A percentile compares a stretch with the other conserved stretches of the same genome.
These are phyloP conservation scores for Orchesella flavescens DNA, from an alignment of 2,888 invertebrate species.

Conservation along the genomic window DNA sequence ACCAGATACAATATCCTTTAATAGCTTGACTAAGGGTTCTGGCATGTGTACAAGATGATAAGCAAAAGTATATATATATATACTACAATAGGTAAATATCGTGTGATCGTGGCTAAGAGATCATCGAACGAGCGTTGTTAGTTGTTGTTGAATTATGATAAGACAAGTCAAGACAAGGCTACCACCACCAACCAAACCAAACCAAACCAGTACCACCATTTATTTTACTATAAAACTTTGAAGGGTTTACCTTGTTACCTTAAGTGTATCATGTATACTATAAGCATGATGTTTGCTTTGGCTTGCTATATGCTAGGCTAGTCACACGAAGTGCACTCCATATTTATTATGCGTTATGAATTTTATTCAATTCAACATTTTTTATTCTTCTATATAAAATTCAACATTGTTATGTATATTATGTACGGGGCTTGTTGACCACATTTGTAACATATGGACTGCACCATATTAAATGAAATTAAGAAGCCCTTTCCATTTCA, in stretches of 20 bases:
- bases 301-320: neutral
- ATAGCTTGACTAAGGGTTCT: neutral
- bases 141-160: conserved; percentile 19
- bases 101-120: conserved; percentile 46
- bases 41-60: neutral
- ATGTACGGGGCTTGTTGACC: neutral
- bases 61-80: no score
- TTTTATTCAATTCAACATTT: neutral
- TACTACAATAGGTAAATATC: neutral
- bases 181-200: conserved; percentile 10
- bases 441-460: neutral
- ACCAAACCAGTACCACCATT: conserved; percentile 29
- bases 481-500: conserved; percentile 25
- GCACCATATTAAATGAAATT: conserved; percentile 4
- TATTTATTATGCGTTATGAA: neutral
- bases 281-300: neutral
- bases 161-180: conserved; percentile 38
- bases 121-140: conserved; percentile 30
- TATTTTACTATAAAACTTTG: conserved; percentile 21
- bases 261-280: conserved; percentile 4
- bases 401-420: neutral
- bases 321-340: neutral
- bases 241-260: conserved; percentile 49
- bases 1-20: neutral
- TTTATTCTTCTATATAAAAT: neutral